phyloP scores from a whole-genome alignment of 2,113 vertebrate species.

The Aplodontia rufa region DNA sequence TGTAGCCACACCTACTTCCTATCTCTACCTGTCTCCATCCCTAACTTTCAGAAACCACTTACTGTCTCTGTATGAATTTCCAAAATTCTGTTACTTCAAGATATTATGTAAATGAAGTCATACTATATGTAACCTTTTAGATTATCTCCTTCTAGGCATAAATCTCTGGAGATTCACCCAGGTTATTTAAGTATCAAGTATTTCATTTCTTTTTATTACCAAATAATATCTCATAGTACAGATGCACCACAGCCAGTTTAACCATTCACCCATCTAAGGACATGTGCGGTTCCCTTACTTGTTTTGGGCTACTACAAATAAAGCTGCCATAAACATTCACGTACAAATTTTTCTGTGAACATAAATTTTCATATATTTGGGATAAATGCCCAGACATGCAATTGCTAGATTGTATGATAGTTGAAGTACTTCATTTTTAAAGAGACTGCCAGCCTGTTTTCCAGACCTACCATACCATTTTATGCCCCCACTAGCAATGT shows the following conservation, averaged over 20 bases:
- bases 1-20: background rate
- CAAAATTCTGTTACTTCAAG: background rate
- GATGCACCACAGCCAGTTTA: background rate
- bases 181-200: background rate
- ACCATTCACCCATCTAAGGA: background rate
- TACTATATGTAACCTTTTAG: background rate
- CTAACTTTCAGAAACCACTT: background rate
- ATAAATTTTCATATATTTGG: background rate
- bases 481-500: background rate
- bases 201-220: background rate
- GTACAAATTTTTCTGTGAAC: background rate
- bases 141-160: background rate
- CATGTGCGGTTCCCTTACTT: background rate
- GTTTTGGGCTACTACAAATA: background rate
- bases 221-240: background rate
- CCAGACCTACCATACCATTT: background rate
- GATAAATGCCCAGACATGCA: background rate
- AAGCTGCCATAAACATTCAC: background rate
- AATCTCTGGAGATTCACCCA: background rate
- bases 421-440: background rate
- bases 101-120: conserved; percentile 8
- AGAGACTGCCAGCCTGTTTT: background rate
- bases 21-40: background rate
- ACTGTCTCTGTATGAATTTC: background rate
- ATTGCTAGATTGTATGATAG: background rate